Evolutionary conservation across 2,113 vertebrate genomes (phyloP).

Genomic region (Takifugu bimaculatus): DNA sequence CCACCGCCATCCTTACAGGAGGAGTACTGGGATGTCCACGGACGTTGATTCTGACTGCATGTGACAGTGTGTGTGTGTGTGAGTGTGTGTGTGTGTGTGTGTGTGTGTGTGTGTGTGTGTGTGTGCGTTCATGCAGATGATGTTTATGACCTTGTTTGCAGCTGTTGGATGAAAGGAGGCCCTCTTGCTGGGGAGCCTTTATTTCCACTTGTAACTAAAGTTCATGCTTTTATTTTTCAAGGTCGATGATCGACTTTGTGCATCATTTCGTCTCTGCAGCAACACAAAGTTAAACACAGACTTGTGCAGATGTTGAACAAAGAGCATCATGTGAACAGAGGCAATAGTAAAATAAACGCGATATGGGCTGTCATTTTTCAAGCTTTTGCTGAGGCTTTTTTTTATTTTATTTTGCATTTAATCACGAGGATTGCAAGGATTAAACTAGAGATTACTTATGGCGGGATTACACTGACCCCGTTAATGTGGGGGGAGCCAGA

Average conservation of each 20-base stretch:
- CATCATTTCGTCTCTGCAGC: slow-evolving; percentile 8
- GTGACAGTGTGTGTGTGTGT: background rate
- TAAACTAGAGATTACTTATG: slow-evolving; percentile 60
- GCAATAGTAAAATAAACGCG: slow-evolving; percentile 35
- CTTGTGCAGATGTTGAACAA: slow-evolving; percentile 33
- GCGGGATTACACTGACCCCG: slow-evolving; percentile 64
- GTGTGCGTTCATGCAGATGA: slow-evolving; percentile 14
- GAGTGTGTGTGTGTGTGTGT: slow-evolving; percentile 23
- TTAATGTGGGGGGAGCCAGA: slow-evolving; percentile 43
- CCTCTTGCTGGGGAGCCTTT: slow-evolving; percentile 32
- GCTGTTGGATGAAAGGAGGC: slow-evolving; percentile 41
- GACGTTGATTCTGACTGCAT: slow-evolving; percentile 13
- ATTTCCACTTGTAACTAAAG: slow-evolving; percentile 16
- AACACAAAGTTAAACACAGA: slow-evolving; percentile 21
- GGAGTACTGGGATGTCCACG: slow-evolving; percentile 15
- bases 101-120: slow-evolving; percentile 3
- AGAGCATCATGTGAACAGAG: slow-evolving; percentile 30
- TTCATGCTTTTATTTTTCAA: slow-evolving; percentile 5
- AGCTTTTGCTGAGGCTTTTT: slow-evolving; percentile 46
- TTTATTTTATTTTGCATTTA: slow-evolving; percentile 61
- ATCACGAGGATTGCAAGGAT: slow-evolving; percentile 67
- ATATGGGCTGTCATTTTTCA: slow-evolving; percentile 21
- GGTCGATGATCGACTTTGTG: no score
- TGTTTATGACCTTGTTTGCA: slow-evolving; percentile 41
- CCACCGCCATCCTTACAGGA: slow-evolving; percentile 16